phyloP scores from a whole-genome alignment of 2,797 vertebrate species.

The Diceros bicornis region DNA sequence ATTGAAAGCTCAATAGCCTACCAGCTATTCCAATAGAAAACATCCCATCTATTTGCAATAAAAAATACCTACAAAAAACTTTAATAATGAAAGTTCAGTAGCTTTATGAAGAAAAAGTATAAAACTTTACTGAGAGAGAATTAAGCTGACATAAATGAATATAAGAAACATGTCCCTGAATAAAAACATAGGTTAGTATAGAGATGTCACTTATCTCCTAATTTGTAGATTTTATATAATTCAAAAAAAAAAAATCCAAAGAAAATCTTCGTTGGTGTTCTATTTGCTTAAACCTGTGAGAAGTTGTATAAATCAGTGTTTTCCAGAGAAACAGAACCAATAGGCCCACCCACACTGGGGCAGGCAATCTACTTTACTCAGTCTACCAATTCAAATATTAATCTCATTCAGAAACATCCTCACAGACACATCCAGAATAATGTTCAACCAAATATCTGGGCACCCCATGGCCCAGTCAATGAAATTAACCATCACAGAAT shows the following conservation, averaged over 20 bases:
- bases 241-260: neutral
- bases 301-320: neutral
- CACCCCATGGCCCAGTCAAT: neutral
- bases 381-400: neutral
- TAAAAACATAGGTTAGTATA: constrained; percentile 7
- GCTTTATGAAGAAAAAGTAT: neutral
- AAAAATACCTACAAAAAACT: neutral
- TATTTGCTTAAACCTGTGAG: neutral
- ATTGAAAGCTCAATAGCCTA: constrained; percentile 12
- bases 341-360: neutral
- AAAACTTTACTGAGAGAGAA: neutral
- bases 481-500: neutral
- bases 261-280: neutral
- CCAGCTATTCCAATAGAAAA: constrained; percentile 4
- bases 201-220: neutral
- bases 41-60: neutral
- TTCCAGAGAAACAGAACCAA: neutral
- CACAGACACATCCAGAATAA: neutral
- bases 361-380: neutral
- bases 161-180: neutral
- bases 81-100: constrained; percentile 26
- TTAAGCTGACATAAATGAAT: neutral
- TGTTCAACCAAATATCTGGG: neutral
- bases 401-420: neutral
- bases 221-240: neutral